Conservation (phyloP, 2,888 invertebrate genomes). For the Dryomyza anilis region DNA sequence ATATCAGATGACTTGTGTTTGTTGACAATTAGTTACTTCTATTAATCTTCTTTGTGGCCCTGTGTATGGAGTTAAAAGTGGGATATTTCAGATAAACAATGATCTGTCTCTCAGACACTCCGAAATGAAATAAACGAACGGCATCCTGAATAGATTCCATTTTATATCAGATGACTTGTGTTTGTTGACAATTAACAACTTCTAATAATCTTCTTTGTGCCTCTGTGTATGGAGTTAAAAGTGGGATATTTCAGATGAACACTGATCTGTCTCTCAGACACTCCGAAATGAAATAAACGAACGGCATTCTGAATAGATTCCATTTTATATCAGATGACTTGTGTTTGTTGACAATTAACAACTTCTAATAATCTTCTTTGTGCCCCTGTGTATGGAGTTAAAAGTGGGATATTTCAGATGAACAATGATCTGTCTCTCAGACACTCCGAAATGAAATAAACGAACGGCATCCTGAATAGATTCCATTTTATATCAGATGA, state of each 20-base stretch:
- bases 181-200: background rate
- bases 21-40: background rate
- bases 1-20: background rate
- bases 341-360: background rate
- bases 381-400: constrained; percentile 11
- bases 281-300: background rate
- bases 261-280: background rate
- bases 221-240: background rate
- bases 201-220: background rate
- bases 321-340: constrained; percentile 1
- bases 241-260: background rate
- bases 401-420: background rate
- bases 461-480: constrained; percentile 20
- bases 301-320: background rate
- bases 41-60: background rate
- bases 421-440: constrained; percentile 39
- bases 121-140: constrained; percentile 5
- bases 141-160: constrained; percentile 1
- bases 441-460: constrained; percentile 35
- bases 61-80: constrained; percentile 35
- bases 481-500: constrained; percentile 35
- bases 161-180: background rate
- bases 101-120: constrained; percentile 26
- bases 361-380: background rate
- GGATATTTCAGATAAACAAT: constrained; percentile 20